Evolutionary conservation across 2,888 invertebrate species (phyloP).

Genomic region (Isotomurus palustris): DNA sequence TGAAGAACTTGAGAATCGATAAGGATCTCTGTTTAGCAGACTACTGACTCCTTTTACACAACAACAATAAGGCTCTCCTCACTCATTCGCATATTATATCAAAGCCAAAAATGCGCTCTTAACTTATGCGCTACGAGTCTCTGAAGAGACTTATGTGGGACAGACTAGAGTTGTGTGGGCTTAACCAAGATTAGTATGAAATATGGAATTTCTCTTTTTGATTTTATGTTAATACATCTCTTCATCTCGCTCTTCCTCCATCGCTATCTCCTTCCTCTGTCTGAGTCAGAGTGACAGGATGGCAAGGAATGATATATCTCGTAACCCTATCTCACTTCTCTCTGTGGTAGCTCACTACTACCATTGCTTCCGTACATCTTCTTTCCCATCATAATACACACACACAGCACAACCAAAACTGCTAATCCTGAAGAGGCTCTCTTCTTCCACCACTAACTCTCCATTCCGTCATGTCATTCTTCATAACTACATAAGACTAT

Average conservation of each 20-base stretch:
- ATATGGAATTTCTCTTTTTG: conserved; percentile 8
- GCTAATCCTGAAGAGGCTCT: too few species aligned
- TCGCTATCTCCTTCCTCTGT: conserved; percentile 2
- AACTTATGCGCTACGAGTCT: neutral
- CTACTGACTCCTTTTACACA: too few species aligned
- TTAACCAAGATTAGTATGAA: conserved; percentile 8
- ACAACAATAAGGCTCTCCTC: too few species aligned
- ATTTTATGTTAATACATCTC: conserved; percentile 16
- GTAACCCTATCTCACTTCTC: neutral
- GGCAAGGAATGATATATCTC: conserved; percentile 4
- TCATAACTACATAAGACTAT: too few species aligned
- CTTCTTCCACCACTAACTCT: too few species aligned
- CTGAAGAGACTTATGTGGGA: neutral
- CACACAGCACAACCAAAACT: too few species aligned
- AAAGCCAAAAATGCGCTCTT: neutral
- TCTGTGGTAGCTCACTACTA: conserved; percentile 1
- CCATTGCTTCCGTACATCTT: too few species aligned
- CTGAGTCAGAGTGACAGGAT: conserved; percentile 3
- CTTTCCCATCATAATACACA: too few species aligned
- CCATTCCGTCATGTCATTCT: too few species aligned
- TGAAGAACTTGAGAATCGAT: too few species aligned
- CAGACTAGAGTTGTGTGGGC: neutral
- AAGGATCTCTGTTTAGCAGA: too few species aligned
- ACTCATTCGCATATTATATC: too few species aligned
- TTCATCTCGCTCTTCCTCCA: conserved; percentile 7